phyloP scores from a whole-genome alignment of 2,888 invertebrate species.

The Pachycephus smyrnensis region DNA sequence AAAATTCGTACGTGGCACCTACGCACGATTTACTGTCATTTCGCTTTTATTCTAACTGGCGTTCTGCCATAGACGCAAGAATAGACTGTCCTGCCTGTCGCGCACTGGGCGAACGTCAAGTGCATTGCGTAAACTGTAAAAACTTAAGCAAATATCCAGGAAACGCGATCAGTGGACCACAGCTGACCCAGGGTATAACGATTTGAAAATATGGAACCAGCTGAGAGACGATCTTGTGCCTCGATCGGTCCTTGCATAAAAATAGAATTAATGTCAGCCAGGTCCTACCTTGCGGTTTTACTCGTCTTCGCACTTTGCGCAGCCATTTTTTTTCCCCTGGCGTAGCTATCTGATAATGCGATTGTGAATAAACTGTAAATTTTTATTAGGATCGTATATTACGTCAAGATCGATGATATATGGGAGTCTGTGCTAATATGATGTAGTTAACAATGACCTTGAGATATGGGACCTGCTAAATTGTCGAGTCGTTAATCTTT shows the following conservation, averaged over 20 bases:
- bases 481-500: neutral
- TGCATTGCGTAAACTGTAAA: constrained; percentile 6
- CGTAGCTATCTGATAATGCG: neutral
- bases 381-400: neutral
- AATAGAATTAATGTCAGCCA: neutral
- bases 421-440: neutral
- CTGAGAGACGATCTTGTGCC: neutral
- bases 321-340: neutral
- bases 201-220: neutral
- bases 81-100: constrained; percentile 37
- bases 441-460: neutral
- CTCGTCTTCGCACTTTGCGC: neutral
- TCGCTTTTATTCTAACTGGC: constrained; percentile 27
- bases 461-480: neutral
- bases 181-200: too few species aligned
- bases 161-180: too few species aligned
- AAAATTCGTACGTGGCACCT: neutral
- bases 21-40: neutral
- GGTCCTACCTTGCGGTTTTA: neutral
- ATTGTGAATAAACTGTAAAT: neutral
- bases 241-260: neutral
- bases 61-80: constrained; percentile 39
- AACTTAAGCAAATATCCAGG: too few species aligned
- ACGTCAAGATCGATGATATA: neutral
- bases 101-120: neutral